These are phyloP conservation scores for Protobothrops mucrosquamatus DNA, from an alignment of 2,113 vertebrate species.

Conservation along the genomic window DNA sequence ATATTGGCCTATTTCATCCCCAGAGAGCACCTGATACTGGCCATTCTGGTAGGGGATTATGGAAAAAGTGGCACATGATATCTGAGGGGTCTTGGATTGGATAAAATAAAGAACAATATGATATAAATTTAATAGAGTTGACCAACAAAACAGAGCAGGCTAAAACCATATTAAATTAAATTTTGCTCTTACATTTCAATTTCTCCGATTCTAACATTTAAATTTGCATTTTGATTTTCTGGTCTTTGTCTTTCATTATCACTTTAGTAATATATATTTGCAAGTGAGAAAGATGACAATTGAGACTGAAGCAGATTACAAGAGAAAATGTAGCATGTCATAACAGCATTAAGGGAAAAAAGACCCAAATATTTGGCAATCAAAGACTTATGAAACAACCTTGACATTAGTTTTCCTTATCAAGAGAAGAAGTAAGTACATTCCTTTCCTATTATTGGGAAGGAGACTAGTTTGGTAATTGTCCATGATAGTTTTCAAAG, in stretches of 20 bases:
- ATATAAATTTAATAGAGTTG: not conserved
- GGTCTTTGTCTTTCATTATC: slow-evolving; percentile 46
- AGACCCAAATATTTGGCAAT: slow-evolving; percentile 34
- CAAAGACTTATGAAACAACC: slow-evolving; percentile 14
- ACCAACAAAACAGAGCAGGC: not conserved
- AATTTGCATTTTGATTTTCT: slow-evolving; percentile 37
- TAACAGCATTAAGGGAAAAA: slow-evolving; percentile 19
- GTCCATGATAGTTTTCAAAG: slow-evolving; percentile 33
- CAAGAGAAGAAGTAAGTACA: slow-evolving; percentile 50
- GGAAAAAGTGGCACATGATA: not conserved
- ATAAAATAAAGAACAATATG: not conserved
- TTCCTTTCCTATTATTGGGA: slow-evolving; percentile 44
- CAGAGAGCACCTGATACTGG: not conserved
- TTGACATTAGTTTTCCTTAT: slow-evolving; percentile 41
- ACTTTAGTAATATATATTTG: slow-evolving; percentile 22
- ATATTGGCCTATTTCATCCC: not conserved
- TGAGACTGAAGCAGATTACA: slow-evolving; percentile 27
- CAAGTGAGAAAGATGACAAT: slow-evolving; percentile 32
- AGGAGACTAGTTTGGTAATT: slow-evolving; percentile 38
- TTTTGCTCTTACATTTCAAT: slow-evolving; percentile 28
- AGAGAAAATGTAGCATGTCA: slow-evolving; percentile 53
- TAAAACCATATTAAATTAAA: slow-evolving; percentile 18
- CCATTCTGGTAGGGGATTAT: not conserved
- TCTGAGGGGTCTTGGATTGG: not conserved
- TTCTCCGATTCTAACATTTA: not conserved